phyloP scores from a whole-genome alignment of 2,113 vertebrate genomes.

The Cyprinodon brontotheroides region DNA sequence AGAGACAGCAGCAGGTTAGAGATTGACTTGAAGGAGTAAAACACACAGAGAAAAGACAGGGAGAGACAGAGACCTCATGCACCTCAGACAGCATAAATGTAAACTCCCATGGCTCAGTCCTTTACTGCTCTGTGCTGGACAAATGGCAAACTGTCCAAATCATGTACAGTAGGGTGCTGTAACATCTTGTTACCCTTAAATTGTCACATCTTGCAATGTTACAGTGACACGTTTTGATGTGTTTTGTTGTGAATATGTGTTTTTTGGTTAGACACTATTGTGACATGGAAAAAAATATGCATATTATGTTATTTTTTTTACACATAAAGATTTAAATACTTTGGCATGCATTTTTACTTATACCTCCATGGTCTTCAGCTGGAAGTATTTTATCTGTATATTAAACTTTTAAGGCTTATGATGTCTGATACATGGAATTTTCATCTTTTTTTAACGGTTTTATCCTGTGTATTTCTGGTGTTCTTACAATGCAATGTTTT shows the following conservation, averaged over 20 bases:
- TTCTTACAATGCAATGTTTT: too few species aligned
- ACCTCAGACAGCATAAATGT: constrained; percentile 49
- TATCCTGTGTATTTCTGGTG: too few species aligned
- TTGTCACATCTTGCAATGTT: not conserved
- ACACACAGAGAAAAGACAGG: constrained; percentile 50
- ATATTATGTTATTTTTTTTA: too few species aligned
- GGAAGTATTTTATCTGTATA: too few species aligned
- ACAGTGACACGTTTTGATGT: not conserved
- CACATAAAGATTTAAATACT: too few species aligned
- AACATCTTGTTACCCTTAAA: not conserved
- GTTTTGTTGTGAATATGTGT: not conserved
- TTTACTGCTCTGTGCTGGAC: constrained; percentile 35
- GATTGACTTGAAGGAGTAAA: constrained; percentile 66
- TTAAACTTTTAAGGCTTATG: too few species aligned
- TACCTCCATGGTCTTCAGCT: too few species aligned
- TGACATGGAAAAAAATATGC: too few species aligned
- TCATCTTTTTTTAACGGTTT: too few species aligned
- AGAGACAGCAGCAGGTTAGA: constrained; percentile 62
- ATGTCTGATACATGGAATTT: too few species aligned
- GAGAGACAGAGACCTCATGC: constrained; percentile 44
- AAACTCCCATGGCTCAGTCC: constrained; percentile 35
- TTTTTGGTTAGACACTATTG: too few species aligned
- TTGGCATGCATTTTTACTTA: too few species aligned
- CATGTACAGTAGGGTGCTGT: not conserved
- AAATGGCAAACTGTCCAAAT: not conserved